phyloP scores from a whole-genome alignment of 2,888 invertebrate species.

The Priocnemis perturbator region DNA sequence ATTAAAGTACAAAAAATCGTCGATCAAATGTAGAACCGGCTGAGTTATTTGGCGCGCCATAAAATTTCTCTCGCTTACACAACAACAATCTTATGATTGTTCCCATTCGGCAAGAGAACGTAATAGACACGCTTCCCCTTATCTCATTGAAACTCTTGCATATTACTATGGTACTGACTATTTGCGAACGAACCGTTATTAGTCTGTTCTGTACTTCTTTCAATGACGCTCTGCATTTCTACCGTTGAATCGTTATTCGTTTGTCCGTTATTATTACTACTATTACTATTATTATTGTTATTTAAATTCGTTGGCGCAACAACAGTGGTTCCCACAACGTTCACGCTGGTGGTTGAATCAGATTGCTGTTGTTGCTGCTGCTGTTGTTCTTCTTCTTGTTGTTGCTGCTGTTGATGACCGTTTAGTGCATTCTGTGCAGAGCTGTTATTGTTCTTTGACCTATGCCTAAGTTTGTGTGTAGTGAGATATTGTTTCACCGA shows the following conservation, averaged over 20 bases:
- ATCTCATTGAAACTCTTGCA: constrained; percentile 72
- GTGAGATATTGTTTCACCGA: constrained; percentile 80
- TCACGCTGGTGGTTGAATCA: constrained; percentile 43
- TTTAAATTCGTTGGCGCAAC: constrained; percentile 38
- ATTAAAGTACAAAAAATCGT: constrained; percentile 55
- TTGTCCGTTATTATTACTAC: constrained; percentile 61
- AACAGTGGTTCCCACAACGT: constrained; percentile 35
- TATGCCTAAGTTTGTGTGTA: constrained; percentile 79
- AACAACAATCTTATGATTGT: constrained; percentile 73
- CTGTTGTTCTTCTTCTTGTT: constrained; percentile 46
- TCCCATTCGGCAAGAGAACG: constrained; percentile 74
- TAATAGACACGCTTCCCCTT: constrained; percentile 75
- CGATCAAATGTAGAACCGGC: constrained; percentile 30
- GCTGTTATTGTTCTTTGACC: constrained; percentile 75
- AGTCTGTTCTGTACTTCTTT: constrained; percentile 60
- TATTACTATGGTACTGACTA: constrained; percentile 70
- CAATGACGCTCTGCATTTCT: constrained; percentile 70
- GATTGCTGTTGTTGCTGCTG: constrained; percentile 59
- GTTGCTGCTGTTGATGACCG: constrained; percentile 43
- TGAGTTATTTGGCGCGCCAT: constrained; percentile 53
- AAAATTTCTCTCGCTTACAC: constrained; percentile 60
- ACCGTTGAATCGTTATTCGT: constrained; percentile 62
- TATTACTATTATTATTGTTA: constrained; percentile 47
- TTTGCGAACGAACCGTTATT: constrained; percentile 56
- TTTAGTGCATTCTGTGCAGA: constrained; percentile 52